Evolutionary conservation across 2,888 invertebrate genomes (phyloP).

Genomic region (Tetramorium bicarinatum): DNA sequence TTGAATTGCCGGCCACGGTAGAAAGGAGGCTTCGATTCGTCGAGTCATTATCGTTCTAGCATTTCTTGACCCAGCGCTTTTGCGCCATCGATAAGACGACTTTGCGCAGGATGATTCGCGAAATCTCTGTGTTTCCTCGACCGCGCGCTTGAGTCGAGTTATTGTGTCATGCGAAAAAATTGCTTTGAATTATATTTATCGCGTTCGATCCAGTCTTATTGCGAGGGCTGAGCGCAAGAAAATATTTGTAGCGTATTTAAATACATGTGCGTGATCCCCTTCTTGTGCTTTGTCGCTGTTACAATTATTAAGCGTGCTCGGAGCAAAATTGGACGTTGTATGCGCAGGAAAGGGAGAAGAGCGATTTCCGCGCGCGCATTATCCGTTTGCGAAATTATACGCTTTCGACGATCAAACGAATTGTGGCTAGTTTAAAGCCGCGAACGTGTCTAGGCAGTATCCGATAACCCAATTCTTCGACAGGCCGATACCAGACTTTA

Average conservation of each 20-base stretch:
- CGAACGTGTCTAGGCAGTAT: conserved; percentile 54
- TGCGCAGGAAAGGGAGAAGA: neutral
- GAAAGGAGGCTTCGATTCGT: conserved; percentile 54
- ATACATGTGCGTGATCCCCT: neutral
- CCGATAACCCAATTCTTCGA: conserved; percentile 73
- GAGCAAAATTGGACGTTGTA: neutral
- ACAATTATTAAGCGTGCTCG: neutral
- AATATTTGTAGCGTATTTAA: neutral
- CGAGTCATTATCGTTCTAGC: conserved; percentile 53
- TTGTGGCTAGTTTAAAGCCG: conserved; percentile 57
- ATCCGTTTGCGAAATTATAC: conserved; percentile 58
- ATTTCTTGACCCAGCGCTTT: conserved; percentile 40
- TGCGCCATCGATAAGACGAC: conserved; percentile 35
- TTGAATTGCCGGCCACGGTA: conserved; percentile 41
- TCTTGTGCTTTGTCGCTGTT: neutral
- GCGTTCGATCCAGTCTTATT: neutral
- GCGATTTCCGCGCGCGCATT: conserved; percentile 17
- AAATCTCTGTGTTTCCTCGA: conserved; percentile 36
- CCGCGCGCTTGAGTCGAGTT: neutral
- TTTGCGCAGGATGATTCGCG: conserved; percentile 29
- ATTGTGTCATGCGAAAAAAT: neutral
- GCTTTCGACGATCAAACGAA: conserved; percentile 51
- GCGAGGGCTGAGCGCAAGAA: neutral
- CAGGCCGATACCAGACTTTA: conserved; percentile 42
- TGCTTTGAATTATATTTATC: neutral